Evolutionary conservation across 1,140 invertebrate species (phyloP).

Genomic region (Platyura marginata): DNA sequence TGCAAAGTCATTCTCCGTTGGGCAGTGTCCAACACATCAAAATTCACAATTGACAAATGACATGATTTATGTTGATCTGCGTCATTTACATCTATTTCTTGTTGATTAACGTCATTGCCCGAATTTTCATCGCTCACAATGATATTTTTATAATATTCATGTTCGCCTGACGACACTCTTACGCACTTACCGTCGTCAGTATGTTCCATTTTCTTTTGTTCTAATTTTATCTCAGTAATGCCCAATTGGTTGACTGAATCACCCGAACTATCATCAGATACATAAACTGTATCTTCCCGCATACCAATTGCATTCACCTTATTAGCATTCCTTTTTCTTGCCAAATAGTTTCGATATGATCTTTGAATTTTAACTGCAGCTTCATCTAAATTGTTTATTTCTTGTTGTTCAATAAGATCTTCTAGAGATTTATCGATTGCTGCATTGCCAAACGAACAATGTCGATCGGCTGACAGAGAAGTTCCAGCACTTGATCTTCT

Average conservation of each 20-base stretch:
- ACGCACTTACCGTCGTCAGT: constrained; percentile 2
- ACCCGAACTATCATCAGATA: constrained; percentile 1
- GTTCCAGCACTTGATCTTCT: constrained; percentile 15
- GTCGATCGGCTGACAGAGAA: constrained; percentile 11
- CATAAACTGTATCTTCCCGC: neutral
- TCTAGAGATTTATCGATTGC: constrained; percentile 21
- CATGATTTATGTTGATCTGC: neutral
- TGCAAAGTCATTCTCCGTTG: constrained; percentile 15
- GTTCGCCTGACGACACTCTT: neutral
- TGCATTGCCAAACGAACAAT: constrained; percentile 18
- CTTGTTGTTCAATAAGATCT: constrained; percentile 12
- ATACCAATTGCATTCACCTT: neutral
- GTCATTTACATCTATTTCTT: neutral
- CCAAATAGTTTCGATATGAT: neutral
- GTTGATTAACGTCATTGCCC: neutral
- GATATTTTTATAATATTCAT: neutral
- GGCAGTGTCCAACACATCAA: constrained; percentile 12
- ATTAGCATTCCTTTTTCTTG: neutral
- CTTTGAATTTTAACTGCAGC: constrained; percentile 4
- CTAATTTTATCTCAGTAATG: constrained; percentile 8
- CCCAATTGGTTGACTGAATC: constrained; percentile 13
- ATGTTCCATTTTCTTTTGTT: constrained; percentile 5
- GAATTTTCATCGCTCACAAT: neutral
- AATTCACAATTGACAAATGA: constrained; percentile 5
- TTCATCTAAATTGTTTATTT: constrained; percentile 8